These are phyloP conservation scores for Pygoscelis antarcticus DNA, from an alignment of 2,113 vertebrate genomes.

Conservation along the genomic window DNA sequence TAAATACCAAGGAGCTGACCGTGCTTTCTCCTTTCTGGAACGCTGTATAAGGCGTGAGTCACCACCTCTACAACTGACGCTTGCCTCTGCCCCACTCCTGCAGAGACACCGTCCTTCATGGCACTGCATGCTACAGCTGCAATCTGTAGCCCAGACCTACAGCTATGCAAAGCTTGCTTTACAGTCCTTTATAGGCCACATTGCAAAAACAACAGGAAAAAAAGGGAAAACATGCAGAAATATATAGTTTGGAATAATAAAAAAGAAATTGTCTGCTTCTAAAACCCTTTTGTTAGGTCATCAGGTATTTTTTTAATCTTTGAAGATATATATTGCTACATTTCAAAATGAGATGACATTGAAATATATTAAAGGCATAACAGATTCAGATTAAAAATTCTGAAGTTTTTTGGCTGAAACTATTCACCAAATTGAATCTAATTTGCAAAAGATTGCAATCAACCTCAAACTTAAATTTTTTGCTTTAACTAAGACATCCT, in stretches of 20 bases:
- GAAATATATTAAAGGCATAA: not conserved
- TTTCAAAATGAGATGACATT: not conserved
- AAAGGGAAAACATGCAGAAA: not conserved
- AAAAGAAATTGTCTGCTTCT: not conserved
- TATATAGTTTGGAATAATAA: not conserved
- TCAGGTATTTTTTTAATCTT: not conserved
- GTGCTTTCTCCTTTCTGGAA: not conserved
- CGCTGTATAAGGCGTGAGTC: accelerated
- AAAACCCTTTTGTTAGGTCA: not conserved
- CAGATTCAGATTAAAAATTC: not conserved
- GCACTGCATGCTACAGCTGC: not conserved
- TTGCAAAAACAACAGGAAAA: not conserved
- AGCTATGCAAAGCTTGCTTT: not conserved
- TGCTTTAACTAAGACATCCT: not conserved
- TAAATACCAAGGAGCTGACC: accelerated
- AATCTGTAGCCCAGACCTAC: not conserved
- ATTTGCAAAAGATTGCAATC: not conserved
- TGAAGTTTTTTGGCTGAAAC: not conserved
- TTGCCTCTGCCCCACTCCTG: no score
- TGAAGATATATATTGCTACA: not conserved
- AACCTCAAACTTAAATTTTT: not conserved
- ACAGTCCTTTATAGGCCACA: not conserved
- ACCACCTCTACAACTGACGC: no score
- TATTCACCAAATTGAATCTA: not conserved
- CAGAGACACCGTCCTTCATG: not conserved